Evolutionary conservation across 2,888 invertebrate genomes (phyloP).

Genomic region (Oligia latruncula): DNA sequence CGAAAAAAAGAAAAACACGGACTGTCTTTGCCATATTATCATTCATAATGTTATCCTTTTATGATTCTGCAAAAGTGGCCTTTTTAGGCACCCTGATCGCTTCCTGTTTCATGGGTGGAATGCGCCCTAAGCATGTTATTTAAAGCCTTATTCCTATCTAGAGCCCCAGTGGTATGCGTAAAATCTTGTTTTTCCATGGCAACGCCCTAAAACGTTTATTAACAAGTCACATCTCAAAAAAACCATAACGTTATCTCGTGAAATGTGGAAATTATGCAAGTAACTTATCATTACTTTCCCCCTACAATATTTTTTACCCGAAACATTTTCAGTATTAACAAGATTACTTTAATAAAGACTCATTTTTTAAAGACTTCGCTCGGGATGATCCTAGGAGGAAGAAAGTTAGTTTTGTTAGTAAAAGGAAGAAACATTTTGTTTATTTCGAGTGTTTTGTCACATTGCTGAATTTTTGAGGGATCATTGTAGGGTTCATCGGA

Average conservation of each 20-base stretch:
- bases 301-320: constrained; percentile 43
- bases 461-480: neutral
- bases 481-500: neutral
- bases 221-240: constrained; percentile 43
- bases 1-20: too few relatives aligned
- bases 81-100: too few relatives aligned
- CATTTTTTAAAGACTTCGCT: constrained; percentile 44
- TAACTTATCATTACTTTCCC: constrained; percentile 48
- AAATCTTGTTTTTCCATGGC: neutral
- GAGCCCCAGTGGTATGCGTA: neutral
- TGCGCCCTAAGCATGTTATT: neutral
- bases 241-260: constrained; percentile 22
- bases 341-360: constrained; percentile 55
- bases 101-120: neutral
- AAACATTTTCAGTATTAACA: constrained; percentile 58
- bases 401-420: neutral
- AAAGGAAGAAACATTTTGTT: constrained; percentile 11
- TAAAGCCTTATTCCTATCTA: neutral
- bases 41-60: too few relatives aligned
- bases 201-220: constrained; percentile 26
- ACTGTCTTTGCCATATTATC: too few relatives aligned
- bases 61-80: too few relatives aligned
- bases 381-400: neutral
- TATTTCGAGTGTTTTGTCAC: constrained; percentile 12
- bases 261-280: constrained; percentile 60